A percentile compares a stretch with the other conserved stretches of the same genome.
phyloP scores from a whole-genome alignment of 2,888 invertebrate genomes.

The Oscheius sp. region DNA sequence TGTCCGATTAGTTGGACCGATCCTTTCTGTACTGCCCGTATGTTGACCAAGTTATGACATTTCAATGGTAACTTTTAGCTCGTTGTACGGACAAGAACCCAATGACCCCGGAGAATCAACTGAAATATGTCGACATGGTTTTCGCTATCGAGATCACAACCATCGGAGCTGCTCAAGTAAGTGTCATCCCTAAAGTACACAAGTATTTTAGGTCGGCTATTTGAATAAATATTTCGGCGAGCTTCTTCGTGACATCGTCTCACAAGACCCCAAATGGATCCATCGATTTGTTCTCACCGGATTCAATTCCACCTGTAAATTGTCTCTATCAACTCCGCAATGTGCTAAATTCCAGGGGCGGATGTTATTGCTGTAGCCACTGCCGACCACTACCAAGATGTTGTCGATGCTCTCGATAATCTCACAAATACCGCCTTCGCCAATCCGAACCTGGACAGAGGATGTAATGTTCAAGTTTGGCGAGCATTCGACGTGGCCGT shows the following conservation, averaged over 20 bases:
- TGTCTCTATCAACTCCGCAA: not conserved
- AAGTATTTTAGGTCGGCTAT: not conserved
- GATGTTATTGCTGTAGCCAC: slow-evolving; percentile 47
- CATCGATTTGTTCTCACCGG: slow-evolving; percentile 55
- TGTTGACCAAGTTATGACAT: not conserved
- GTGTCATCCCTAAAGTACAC: not conserved
- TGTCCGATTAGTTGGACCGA: slow-evolving; percentile 61
- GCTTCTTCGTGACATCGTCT: slow-evolving; percentile 53
- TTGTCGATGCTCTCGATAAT: slow-evolving; percentile 41
- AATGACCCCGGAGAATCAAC: slow-evolving; percentile 43
- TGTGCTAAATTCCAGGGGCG: slow-evolving; percentile 46
- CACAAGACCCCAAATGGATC: slow-evolving; percentile 55
- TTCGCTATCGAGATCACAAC: slow-evolving; percentile 58
- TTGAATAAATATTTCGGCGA: slow-evolving; percentile 34
- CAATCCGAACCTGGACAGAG: slow-evolving; percentile 37
- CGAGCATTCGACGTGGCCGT: slow-evolving; percentile 51
- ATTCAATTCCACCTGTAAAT: slow-evolving; percentile 53
- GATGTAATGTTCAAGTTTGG: slow-evolving; percentile 53
- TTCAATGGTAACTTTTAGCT: slow-evolving; percentile 37
- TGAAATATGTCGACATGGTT: slow-evolving; percentile 56
- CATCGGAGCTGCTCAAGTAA: slow-evolving; percentile 43
- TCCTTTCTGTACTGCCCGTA: slow-evolving; percentile 49
- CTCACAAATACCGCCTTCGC: slow-evolving; percentile 34
- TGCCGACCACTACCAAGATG: slow-evolving; percentile 37
- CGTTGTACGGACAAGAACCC: slow-evolving; percentile 53